These are phyloP conservation scores for Chrysina gloriosa DNA, from an alignment of 2,888 invertebrate genomes.

Conservation along the genomic window DNA sequence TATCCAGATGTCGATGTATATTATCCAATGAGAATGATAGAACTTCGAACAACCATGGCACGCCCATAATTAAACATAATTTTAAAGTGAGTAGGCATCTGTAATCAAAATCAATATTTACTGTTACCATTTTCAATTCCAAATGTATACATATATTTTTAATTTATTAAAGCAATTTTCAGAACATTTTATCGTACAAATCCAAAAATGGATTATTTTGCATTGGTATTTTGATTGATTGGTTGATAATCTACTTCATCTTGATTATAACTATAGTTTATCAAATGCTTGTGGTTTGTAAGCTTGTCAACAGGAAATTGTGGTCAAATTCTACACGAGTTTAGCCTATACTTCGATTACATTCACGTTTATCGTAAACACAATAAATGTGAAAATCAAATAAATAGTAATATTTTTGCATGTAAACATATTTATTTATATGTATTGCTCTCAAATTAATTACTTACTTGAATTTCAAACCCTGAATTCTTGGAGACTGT, in stretches of 20 bases:
- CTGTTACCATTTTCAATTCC: background rate
- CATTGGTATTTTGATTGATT: too few species aligned
- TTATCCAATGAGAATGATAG: constrained; percentile 61
- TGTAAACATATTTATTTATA: background rate
- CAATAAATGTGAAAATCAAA: too few species aligned
- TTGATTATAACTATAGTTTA: too few species aligned
- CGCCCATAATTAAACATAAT: constrained; percentile 76
- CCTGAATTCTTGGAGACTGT: constrained; percentile 52
- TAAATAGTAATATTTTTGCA: background rate
- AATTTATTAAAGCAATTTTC: too few species aligned
- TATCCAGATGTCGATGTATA: constrained; percentile 48
- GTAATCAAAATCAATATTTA: constrained; percentile 53
- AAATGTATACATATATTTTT: background rate
- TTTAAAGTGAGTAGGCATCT: constrained; percentile 75
- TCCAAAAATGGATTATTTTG: background rate
- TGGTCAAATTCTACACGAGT: too few species aligned
- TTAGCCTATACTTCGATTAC: too few species aligned
- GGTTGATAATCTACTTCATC: too few species aligned
- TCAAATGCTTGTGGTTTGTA: too few species aligned
- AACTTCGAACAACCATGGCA: constrained; percentile 79
- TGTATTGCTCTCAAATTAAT: too few species aligned
- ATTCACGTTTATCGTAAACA: too few species aligned
- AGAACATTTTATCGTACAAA: too few species aligned
- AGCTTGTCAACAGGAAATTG: too few species aligned
- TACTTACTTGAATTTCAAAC: constrained; percentile 69